Evolutionary conservation across 1,140 invertebrate genomes (phyloP).

Genomic region (Atta cephalotes): DNA sequence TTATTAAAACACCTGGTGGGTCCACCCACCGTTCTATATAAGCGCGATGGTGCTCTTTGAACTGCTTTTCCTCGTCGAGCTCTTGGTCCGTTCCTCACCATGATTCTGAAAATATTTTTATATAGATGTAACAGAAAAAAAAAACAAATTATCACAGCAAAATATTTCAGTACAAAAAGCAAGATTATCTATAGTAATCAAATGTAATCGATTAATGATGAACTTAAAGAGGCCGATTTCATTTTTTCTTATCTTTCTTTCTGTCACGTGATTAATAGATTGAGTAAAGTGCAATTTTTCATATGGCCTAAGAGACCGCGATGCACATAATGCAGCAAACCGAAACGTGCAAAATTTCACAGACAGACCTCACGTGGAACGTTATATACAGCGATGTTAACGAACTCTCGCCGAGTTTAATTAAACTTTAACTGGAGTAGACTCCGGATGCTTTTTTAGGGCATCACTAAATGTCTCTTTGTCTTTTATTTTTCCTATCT

Average conservation of each 20-base stretch:
- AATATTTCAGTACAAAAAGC: background rate
- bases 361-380: slow-evolving; percentile 66
- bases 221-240: background rate
- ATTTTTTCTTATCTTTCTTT: background rate
- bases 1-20: slow-evolving; percentile 82
- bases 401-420: slow-evolving; percentile 78
- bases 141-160: background rate
- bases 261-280: slow-evolving; percentile 33
- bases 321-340: slow-evolving; percentile 75
- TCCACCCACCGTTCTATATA: slow-evolving; percentile 88
- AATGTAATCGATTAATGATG: background rate
- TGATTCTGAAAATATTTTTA: slow-evolving; percentile 73
- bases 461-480: slow-evolving; percentile 48
- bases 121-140: background rate
- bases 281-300: background rate
- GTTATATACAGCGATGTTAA: slow-evolving; percentile 73
- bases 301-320: slow-evolving; percentile 57
- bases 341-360: slow-evolving; percentile 70
- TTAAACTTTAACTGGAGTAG: slow-evolving; percentile 73
- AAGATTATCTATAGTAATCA: background rate
- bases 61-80: slow-evolving; percentile 88
- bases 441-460: slow-evolving; percentile 61
- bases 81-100: slow-evolving; percentile 82
- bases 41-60: slow-evolving; percentile 90
- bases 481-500: slow-evolving; percentile 27